Base-by-base conservation (phyloP, 2,888 invertebrate species). In the Autographa gamma region DNA sequence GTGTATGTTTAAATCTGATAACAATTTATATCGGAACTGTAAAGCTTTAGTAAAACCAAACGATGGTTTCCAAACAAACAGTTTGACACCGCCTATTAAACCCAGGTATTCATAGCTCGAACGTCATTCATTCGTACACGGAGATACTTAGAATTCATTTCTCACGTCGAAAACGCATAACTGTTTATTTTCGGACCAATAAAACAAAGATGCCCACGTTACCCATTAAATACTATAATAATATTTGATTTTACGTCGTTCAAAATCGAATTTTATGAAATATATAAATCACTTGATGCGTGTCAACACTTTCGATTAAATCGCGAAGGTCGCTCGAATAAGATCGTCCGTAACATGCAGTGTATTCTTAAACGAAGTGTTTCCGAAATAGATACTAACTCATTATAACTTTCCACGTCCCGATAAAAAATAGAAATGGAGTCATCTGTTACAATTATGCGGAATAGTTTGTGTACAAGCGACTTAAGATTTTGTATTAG, bases 271-370 rank as follows among this genome's bases (percentile, higher is more conserved):
- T 89, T 90, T 89, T 89, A 89, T 90, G 89, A 87, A 91, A 91
- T 87, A 85, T 83, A 93, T 94, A 95, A 95, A 95, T 95, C 94
- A 92, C 77, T 76, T 84, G 77, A 75, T 79, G 76, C 87, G 85
- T 95, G 94, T 95, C 95, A 95, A 91, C 95, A 93, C 94, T 91
- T 95, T 94, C 95, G 92, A 94, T 95, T 95, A 94, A 91, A 89
- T 75, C 63, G 66, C 76, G 92, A 95, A 95, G 95, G 95, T 89
- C 92, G 87, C 62, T 79, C 82, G 83, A 89, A 89, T 88, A 88
- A 89, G 84, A 90, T 79, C 88, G 88, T 82, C 85, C 77, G 87
- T 85, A 86, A 84, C 87, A 86, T 83, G 85, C 84, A 83, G 86
- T 82, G 90, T 94, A 93, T 94, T 94, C 92, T 93, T 92, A 90